phyloP scores from a whole-genome alignment of 1,140 invertebrate species.

The Pogonus chalceus region DNA sequence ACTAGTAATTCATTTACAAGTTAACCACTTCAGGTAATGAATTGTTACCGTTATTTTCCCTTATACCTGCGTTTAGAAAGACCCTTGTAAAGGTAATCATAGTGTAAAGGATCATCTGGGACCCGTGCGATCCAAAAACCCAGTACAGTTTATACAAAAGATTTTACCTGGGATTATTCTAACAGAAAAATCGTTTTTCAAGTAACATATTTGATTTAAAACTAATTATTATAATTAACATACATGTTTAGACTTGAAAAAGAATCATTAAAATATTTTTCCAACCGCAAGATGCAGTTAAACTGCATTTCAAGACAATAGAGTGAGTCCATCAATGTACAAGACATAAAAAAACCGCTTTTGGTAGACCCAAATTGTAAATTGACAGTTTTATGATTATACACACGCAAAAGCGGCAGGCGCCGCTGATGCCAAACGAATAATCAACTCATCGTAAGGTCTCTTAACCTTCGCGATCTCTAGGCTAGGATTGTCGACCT shows the following conservation, averaged over 20 bases:
- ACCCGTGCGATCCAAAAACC: no score
- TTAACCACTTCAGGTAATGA: constrained; percentile 3
- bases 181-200: no score
- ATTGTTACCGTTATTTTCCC: constrained; percentile 1
- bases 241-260: no score
- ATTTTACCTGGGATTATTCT: no score
- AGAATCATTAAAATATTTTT: no score
- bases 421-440: background rate
- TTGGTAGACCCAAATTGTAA: background rate
- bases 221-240: no score
- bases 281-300: no score
- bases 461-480: constrained; percentile 1
- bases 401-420: background rate
- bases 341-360: background rate
- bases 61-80: no score
- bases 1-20: background rate
- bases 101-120: no score
- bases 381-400: constrained; percentile 1
- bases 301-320: background rate
- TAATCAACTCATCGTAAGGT: background rate
- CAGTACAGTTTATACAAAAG: no score
- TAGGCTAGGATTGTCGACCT: constrained; percentile 1
- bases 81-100: no score
- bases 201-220: no score
- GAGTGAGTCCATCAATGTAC: background rate